Conservation (phyloP, 2,888 invertebrate genomes). For the Nomada hirtipes region DNA sequence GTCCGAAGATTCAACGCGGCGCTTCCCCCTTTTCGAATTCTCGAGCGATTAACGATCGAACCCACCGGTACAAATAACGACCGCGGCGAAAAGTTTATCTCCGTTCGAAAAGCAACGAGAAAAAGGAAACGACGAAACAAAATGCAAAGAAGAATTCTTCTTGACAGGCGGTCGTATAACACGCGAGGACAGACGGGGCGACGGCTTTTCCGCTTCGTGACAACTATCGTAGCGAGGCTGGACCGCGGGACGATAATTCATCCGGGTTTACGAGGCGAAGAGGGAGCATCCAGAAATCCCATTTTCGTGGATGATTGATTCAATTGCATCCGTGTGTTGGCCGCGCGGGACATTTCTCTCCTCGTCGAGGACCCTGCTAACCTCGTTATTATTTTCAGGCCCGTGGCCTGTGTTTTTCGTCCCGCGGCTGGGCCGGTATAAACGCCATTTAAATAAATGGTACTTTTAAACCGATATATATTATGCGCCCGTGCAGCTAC, state of each 20-base stretch:
- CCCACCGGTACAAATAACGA: constrained; percentile 35
- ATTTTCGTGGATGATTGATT: constrained; percentile 73
- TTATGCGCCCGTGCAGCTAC: constrained; percentile 72
- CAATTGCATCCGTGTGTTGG: constrained; percentile 73
- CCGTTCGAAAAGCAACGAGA: too few species aligned
- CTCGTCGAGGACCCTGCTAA: constrained; percentile 76
- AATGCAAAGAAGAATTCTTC: not conserved
- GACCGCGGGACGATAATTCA: constrained; percentile 64
- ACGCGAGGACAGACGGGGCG: not conserved
- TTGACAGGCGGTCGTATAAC: constrained; percentile 18
- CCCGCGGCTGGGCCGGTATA: constrained; percentile 74
- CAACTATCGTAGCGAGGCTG: constrained; percentile 47
- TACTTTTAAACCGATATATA: constrained; percentile 83
- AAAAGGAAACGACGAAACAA: not conserved
- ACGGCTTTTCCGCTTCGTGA: constrained; percentile 44
- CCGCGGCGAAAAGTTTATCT: constrained; percentile 27
- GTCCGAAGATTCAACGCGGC: too few species aligned
- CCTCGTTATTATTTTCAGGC: constrained; percentile 81
- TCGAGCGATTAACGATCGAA: constrained; percentile 45
- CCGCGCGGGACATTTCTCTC: constrained; percentile 61
- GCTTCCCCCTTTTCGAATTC: constrained; percentile 29
- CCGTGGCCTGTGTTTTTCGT: constrained; percentile 77
- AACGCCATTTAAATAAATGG: constrained; percentile 82
- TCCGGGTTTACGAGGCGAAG: constrained; percentile 49
- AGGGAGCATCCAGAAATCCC: constrained; percentile 55